A percentile compares a stretch with the other conserved stretches of the same genome.
Evolutionary conservation across 2,797 vertebrate genomes (phyloP).

Genomic region (Fringilla coelebs): DNA sequence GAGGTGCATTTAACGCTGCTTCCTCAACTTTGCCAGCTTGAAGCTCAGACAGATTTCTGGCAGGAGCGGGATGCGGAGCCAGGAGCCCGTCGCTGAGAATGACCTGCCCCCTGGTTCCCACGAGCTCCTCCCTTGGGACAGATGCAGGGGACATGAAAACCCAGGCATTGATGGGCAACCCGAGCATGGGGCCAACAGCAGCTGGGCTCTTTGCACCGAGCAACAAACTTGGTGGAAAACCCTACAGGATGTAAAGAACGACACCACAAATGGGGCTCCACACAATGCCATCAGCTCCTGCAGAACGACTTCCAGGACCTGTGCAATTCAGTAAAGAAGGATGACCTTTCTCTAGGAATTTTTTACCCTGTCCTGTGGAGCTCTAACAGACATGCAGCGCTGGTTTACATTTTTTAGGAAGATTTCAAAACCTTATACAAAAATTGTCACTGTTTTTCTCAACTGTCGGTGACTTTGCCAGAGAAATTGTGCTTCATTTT

Average conservation of each 20-base stretch:
- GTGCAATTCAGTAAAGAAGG: background rate
- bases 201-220: background rate
- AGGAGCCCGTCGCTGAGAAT: constrained; percentile 65
- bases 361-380: background rate
- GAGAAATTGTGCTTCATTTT: background rate
- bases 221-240: background rate
- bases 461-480: background rate
- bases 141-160: background rate
- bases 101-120: constrained; percentile 68
- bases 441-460: background rate
- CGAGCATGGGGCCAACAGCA: background rate
- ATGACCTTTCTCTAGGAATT: background rate
- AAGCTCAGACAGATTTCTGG: constrained; percentile 62
- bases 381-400: background rate
- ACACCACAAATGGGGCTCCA: background rate
- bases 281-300: background rate
- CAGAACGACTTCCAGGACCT: background rate
- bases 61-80: background rate
- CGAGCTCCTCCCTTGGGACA: constrained; percentile 68
- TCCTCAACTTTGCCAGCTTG: constrained; percentile 46
- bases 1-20: constrained; percentile 27
- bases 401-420: background rate
- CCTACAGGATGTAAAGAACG: background rate
- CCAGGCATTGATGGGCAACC: background rate
- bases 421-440: background rate